Evolutionary conservation across 2,888 invertebrate genomes (phyloP).

Genomic region (Cryptosula pallasiana): DNA sequence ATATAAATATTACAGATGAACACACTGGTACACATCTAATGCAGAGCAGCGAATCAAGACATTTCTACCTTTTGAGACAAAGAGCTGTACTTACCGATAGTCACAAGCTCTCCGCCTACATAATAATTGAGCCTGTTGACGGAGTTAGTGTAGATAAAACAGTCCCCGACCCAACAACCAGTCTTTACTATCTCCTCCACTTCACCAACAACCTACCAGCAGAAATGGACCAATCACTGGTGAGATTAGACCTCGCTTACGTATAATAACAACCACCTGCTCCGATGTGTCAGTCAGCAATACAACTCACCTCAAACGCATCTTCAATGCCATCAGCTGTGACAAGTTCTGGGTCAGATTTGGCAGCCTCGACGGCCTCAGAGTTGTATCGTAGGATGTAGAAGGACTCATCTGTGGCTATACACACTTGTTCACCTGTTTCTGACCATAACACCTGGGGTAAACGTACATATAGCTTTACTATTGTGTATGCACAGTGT

Average conservation of each 20-base stretch:
- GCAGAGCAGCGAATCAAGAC: no score
- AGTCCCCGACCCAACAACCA: constrained; percentile 96
- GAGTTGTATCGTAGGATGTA: constrained; percentile 85
- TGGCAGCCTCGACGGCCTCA: constrained; percentile 73
- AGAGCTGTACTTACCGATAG: constrained; percentile 58
- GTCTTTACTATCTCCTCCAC: constrained; percentile 87
- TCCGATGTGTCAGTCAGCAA: no score
- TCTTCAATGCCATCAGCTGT: constrained; percentile 82
- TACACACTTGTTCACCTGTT: constrained; percentile 82
- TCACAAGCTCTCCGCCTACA: constrained; percentile 98
- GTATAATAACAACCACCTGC: neutral
- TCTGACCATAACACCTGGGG: constrained; percentile 85
- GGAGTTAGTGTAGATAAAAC: constrained; percentile 97
- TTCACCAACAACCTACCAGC: constrained; percentile 69
- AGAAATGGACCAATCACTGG: neutral
- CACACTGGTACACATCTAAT: no score
- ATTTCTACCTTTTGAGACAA: neutral
- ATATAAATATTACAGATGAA: neutral
- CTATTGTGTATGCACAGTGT: no score
- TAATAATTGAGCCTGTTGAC: constrained; percentile 97
- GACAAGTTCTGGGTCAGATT: constrained; percentile 66
- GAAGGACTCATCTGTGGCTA: constrained; percentile 92
- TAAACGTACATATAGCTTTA: no score
- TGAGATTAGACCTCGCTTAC: neutral
- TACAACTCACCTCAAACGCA: constrained; percentile 75